Base-by-base conservation (phyloP, 2,888 invertebrate species). In the Acrocera orbiculus region DNA sequence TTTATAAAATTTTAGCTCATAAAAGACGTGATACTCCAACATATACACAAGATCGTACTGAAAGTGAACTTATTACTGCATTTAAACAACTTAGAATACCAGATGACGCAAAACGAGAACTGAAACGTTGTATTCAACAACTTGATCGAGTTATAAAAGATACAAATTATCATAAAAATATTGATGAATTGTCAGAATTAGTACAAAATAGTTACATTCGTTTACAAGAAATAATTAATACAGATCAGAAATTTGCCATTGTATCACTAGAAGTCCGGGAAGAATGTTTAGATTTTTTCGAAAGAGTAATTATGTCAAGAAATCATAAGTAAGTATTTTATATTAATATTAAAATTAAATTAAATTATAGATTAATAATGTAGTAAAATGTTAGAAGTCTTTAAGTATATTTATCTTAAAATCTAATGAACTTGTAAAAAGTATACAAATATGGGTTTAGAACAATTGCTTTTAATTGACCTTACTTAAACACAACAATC, bases 301-400 rank as follows among this genome's bases (percentile, higher is more conserved):
- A 99, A 62, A 85, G 83, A 50, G 89, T 87, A 53, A 73, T 92
- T 31, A 92, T 92, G 76, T 80, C 83, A 1, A 74, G 79, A 49
- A 66, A 93, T 38, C 95, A 96, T 54, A 76, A 80, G 76, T 76
- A 50, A 64, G 30, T 10, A 16, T 7, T 14, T n/a, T n/a, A n/a
- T n/a, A n/a, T n/a, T n/a, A n/a, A n/a, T n/a, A n/a, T n/a, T n/a
- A n/a, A n/a, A n/a, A n/a, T n/a, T n/a, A n/a, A n/a, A n/a, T n/a
- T n/a, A n/a, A n/a, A n/a, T n/a, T n/a, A n/a, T n/a, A n/a, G n/a
- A n/a, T n/a, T n/a, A n/a, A n/a, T n/a, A n/a, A n/a, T n/a, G n/a
- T n/a, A n/a, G n/a, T n/a, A n/a, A n/a, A n/a, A n/a, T n/a, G n/a
- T n/a, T n/a, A n/a, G n/a, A n/a, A n/a, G n/a, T n/a, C n/a, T n/a